Evolutionary conservation across 2,888 invertebrate genomes (phyloP).

Genomic region (Drosophila mayaguana): DNA sequence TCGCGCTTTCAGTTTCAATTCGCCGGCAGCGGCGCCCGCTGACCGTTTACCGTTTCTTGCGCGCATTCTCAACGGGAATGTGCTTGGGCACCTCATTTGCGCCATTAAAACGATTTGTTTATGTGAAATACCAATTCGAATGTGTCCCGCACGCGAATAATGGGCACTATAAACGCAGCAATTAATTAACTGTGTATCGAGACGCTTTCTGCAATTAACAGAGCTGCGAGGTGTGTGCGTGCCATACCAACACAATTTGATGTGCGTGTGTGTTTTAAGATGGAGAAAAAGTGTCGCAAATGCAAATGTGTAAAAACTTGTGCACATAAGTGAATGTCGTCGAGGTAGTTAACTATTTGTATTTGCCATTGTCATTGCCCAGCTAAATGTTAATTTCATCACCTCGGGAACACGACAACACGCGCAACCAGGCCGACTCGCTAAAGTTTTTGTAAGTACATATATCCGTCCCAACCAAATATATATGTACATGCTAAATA

Average conservation of each 20-base stretch:
- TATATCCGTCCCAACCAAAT: neutral
- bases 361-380: conserved; percentile 46
- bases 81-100: conserved; percentile 41
- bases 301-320: conserved; percentile 49
- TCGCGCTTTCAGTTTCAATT: conserved; percentile 36
- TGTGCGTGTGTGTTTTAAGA: conserved; percentile 25
- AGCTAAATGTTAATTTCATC: conserved; percentile 58
- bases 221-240: conserved; percentile 36
- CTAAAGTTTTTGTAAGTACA: conserved; percentile 42
- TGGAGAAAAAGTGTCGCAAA: conserved; percentile 32
- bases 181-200: conserved; percentile 60
- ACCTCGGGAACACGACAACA: conserved; percentile 47
- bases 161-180: conserved; percentile 51
- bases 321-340: conserved; percentile 41
- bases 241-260: conserved; percentile 22
- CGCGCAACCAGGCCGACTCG: conserved; percentile 22
- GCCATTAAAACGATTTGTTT: conserved; percentile 41
- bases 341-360: conserved; percentile 34
- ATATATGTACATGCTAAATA: neutral
- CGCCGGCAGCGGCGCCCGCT: conserved; percentile 7
- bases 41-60: conserved; percentile 2
- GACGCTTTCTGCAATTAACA: conserved; percentile 28
- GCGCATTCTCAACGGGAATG: conserved; percentile 13
- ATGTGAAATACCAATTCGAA: conserved; percentile 39
- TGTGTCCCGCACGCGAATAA: conserved; percentile 56